Evolutionary conservation across 2,888 invertebrate genomes (phyloP).

Genomic region (Ischnus inquisitorius): DNA sequence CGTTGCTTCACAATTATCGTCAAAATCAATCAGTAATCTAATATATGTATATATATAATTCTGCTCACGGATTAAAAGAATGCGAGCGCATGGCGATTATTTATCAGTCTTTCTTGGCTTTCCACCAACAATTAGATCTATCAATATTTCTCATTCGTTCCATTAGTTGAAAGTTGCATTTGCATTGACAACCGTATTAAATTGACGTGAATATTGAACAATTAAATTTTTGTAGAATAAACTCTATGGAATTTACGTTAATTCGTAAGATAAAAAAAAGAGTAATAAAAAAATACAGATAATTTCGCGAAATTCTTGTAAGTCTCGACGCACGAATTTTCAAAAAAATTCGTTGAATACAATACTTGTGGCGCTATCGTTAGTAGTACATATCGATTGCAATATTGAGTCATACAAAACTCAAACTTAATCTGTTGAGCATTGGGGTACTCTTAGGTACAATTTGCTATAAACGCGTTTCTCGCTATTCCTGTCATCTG

Average conservation of each 20-base stretch:
- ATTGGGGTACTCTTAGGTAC: slow-evolving; percentile 12
- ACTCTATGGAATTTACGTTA: not conserved
- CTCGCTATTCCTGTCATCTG: slow-evolving; percentile 73
- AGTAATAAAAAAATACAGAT: slow-evolving; percentile 42
- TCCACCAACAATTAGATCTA: slow-evolving; percentile 13
- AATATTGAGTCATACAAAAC: slow-evolving; percentile 1
- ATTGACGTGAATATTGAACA: not conserved
- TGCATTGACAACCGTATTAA: not conserved
- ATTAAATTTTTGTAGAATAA: not conserved
- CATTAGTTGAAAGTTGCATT: not conserved
- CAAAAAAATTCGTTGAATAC: not conserved
- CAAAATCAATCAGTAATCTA: slow-evolving; percentile 9
- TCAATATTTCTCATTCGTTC: not conserved
- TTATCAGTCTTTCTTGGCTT: slow-evolving; percentile 52
- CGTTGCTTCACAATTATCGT: slow-evolving; percentile 1
- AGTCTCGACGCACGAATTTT: slow-evolving; percentile 17
- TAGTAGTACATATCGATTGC: slow-evolving; percentile 46
- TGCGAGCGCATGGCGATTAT: slow-evolving; percentile 3
- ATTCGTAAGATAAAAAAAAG: slow-evolving; percentile 34
- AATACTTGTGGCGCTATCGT: slow-evolving; percentile 2
- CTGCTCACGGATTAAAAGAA: not conserved
- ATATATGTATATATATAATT: slow-evolving; percentile 36
- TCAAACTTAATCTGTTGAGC: slow-evolving; percentile 38
- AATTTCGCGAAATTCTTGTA: slow-evolving; percentile 19
- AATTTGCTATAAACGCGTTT: slow-evolving; percentile 44